These are phyloP conservation scores for Flexamia atlantica DNA, from an alignment of 2,888 invertebrate genomes.

Conservation along the genomic window DNA sequence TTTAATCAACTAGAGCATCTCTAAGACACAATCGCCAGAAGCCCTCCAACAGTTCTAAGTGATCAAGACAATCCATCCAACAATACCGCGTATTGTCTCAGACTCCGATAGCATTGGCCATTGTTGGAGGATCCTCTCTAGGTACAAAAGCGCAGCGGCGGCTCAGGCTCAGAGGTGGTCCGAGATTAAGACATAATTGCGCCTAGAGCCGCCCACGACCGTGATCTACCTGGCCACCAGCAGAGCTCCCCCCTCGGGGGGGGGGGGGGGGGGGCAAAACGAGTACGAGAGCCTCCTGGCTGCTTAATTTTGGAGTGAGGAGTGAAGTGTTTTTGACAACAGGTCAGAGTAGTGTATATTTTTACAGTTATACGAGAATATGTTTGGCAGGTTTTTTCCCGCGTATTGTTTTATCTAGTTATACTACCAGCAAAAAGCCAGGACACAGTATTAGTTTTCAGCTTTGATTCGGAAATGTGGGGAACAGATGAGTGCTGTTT, in stretches of 20 bases:
- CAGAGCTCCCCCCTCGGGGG: neutral
- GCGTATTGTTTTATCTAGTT: too few species aligned
- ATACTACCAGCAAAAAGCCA: too few species aligned
- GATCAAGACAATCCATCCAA: constrained; percentile 8
- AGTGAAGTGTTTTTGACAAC: too few species aligned
- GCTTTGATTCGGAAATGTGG: too few species aligned
- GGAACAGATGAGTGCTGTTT: too few species aligned
- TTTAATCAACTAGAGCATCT: too few species aligned
- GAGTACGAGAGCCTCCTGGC: neutral
- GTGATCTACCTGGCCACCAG: constrained; percentile 55
- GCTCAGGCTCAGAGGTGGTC: constrained; percentile 51
- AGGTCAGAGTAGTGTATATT: too few species aligned
- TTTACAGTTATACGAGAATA: too few species aligned
- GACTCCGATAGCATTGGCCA: neutral
- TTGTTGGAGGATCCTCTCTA: neutral
- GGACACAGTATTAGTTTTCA: too few species aligned
- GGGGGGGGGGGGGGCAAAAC: neutral
- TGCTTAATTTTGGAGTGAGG: too few species aligned
- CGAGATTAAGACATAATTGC: constrained; percentile 55
- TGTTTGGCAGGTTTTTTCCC: too few species aligned
- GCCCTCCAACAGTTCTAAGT: neutral
- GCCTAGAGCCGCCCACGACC: constrained; percentile 25
- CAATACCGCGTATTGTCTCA: neutral
- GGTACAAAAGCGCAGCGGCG: constrained; percentile 13
- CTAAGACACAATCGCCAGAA: too few species aligned